Conservation (phyloP, 1,140 invertebrate species). For the Listronotus bonariensis region DNA sequence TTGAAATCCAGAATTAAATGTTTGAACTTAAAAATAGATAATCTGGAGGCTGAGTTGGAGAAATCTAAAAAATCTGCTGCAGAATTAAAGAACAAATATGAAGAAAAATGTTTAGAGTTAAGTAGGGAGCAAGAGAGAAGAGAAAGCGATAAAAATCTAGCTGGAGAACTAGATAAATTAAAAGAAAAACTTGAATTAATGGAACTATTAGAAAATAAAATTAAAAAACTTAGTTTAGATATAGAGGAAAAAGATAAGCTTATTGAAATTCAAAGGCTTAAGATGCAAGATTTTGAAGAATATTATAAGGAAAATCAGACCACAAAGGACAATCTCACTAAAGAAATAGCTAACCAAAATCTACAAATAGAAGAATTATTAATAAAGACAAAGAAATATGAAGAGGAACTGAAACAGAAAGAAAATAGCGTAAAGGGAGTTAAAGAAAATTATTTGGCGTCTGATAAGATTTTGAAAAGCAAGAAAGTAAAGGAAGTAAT, state of each 20-base stretch:
- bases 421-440: not conserved
- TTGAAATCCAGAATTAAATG: slow-evolving; percentile 27
- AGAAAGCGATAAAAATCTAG: not conserved
- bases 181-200: not conserved
- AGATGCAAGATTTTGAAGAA: slow-evolving; percentile 1
- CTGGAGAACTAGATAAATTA: not conserved
- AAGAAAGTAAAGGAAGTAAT: slow-evolving; percentile 24
- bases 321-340: not conserved
- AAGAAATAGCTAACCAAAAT: not conserved
- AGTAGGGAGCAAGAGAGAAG: not conserved
- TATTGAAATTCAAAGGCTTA: not conserved
- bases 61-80: not conserved
- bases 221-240: not conserved
- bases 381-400: slow-evolving; percentile 9
- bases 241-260: not conserved
- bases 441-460: not conserved
- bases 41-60: slow-evolving; percentile 21
- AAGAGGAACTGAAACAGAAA: slow-evolving; percentile 3
- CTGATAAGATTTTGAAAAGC: slow-evolving; percentile 11
- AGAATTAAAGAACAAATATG: slow-evolving; percentile 6
- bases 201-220: not conserved
- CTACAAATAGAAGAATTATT: not conserved
- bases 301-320: not conserved
- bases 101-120: slow-evolving; percentile 18
- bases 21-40: slow-evolving; percentile 33